Conservation (phyloP, 2,797 vertebrate genomes). For the Mycteria americana region DNA sequence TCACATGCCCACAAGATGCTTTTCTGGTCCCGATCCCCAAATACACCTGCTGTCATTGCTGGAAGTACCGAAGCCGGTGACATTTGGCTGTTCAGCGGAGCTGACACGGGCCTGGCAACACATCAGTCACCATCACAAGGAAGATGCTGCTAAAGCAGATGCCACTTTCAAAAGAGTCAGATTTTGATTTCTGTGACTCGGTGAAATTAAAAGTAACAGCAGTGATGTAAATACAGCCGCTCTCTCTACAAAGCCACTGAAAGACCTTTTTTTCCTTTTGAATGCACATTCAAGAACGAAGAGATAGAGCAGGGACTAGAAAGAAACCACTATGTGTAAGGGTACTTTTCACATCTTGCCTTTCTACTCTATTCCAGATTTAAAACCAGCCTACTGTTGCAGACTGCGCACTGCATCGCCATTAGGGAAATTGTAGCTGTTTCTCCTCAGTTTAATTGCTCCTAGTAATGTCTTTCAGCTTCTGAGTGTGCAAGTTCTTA, state of each 20-base stretch:
- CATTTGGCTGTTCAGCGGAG: not conserved
- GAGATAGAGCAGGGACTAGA: not conserved
- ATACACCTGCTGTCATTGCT: not conserved
- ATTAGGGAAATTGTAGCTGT: not conserved
- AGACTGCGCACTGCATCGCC: not conserved
- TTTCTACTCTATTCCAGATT: not conserved
- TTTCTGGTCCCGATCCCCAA: not conserved
- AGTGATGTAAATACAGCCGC: not conserved
- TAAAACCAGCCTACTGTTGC: not conserved
- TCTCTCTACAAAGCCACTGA: rapidly evolving
- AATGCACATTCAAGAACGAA: not conserved
- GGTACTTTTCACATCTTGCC: not conserved
- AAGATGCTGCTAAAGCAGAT: not conserved
- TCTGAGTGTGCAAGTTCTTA: not conserved
- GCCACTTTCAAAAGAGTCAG: not conserved
- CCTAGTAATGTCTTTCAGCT: not conserved
- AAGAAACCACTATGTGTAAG: not conserved
- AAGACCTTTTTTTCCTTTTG: not conserved
- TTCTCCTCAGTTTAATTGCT: not conserved
- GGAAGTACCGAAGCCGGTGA: not conserved
- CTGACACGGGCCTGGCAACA: not conserved
- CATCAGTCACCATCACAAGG: not conserved
- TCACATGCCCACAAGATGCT: not conserved
- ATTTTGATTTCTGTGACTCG: not conserved
- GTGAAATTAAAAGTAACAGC: not conserved